Base-by-base conservation (phyloP, 2,113 vertebrate species). In the Herpailurus yagouaroundi region DNA sequence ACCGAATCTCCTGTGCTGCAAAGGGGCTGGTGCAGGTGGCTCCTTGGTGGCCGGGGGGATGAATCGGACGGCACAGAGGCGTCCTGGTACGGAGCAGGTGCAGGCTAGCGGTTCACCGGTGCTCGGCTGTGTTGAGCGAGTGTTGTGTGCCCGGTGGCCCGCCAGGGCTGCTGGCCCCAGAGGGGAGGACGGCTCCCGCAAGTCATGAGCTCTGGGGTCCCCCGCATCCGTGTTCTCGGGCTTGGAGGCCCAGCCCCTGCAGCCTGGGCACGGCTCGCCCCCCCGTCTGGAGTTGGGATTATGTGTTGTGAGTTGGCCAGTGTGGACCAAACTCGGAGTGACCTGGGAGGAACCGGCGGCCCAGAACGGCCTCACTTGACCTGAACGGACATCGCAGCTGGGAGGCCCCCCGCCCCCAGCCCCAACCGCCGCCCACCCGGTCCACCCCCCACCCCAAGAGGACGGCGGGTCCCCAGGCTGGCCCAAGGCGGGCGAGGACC, bases 31-130 rank as follows among this genome's bases (percentile, higher is more conserved):
- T 19, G 4, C 31, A 1, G 45, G 45, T 13, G 15, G 16, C 21
- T 4, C 0, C n/a, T 45, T 8, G 2, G 66, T 4, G 36, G 8
- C 87, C 2, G 0, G 0, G 23, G 64, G 41, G 64, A 21, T 13
- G n/a, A 64, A 18, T 14, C 23, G 1, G 16, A 1, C 5, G 41
- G 41, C 64, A 15, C 31, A 0, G 27, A 50, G 84, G 90, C 29
- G 8, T 36, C 57, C 73, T 60, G 77, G 29, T 19, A n/a, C 2
- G 1, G 15, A 48, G 63, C 64, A 73, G 33, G 27, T 1, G 3
- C 55, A 11, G 16, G 50, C 23, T 2, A 33, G 45, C 23, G 11
- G 5, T 3, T 8, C 3, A 19, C 19, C 69, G 3, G 11, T 1
- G 5, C 45, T n/a, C 29, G 5, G 55, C 64, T 31, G 21, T 38